Conservation (phyloP, 2,113 vertebrate genomes). For the Calypte anna region DNA sequence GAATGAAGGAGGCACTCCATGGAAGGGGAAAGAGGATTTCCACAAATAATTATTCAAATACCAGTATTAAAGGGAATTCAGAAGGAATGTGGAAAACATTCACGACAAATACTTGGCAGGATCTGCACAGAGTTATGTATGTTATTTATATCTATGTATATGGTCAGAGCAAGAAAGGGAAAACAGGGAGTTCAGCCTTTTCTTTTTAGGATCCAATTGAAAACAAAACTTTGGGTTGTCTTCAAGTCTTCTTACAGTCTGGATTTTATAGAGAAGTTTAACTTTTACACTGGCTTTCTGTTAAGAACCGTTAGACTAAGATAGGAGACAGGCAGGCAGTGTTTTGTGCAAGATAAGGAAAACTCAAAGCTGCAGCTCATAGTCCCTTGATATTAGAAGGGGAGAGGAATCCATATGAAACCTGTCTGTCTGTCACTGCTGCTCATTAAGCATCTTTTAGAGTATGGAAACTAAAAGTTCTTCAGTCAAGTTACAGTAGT, state of each 20-base stretch:
- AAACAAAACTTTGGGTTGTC: neutral
- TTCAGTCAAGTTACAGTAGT: neutral
- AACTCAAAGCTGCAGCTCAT: constrained; percentile 7
- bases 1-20: neutral
- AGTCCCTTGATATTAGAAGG: neutral
- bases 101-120: neutral
- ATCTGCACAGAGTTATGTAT: neutral
- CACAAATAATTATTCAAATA: neutral
- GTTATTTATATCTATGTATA: neutral
- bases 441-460: neutral
- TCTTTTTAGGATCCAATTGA: neutral
- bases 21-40: neutral
- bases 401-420: neutral
- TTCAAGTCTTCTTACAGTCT: neutral
- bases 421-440: neutral
- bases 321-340: constrained; percentile 16
- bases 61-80: neutral
- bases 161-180: neutral
- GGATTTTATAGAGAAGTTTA: neutral
- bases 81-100: neutral
- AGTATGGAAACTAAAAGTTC: neutral
- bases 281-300: constrained; percentile 3
- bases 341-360: constrained; percentile 46
- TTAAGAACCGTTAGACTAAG: neutral
- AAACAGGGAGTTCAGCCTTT: neutral